A percentile compares a stretch with the other conserved stretches of the same genome.
Evolutionary conservation across 2,888 invertebrate species (phyloP).

Genomic region (Hyposoter dolosus): DNA sequence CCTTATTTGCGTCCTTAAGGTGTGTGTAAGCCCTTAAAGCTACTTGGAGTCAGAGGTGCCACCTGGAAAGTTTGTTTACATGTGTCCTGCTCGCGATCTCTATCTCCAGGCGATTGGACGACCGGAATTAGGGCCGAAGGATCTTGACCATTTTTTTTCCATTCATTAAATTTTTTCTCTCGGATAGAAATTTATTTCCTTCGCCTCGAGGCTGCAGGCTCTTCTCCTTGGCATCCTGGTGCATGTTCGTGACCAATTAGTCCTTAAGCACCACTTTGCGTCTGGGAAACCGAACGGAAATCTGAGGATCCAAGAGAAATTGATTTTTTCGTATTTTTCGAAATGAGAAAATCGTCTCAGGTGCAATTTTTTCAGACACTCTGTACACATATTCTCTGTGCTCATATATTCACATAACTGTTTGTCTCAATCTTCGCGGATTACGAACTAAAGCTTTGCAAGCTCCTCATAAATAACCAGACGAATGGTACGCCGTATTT

Average conservation of each 20-base stretch:
- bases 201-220: background rate
- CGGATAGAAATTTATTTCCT: background rate
- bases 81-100: background rate
- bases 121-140: background rate
- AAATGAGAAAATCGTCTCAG: background rate
- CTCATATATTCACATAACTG: background rate
- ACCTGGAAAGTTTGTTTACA: background rate
- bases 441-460: slow-evolving; percentile 27
- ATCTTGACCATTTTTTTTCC: background rate
- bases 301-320: background rate
- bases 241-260: background rate
- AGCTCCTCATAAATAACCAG: slow-evolving; percentile 26
- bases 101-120: background rate
- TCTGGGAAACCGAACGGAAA: background rate
- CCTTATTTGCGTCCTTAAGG: no score
- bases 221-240: background rate
- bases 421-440: slow-evolving; percentile 9
- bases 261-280: background rate
- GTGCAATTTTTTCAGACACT: background rate
- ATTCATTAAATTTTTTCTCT: background rate
- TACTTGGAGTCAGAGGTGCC: no score
- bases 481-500: slow-evolving; percentile 14
- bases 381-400: background rate
- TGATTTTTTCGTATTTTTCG: background rate
- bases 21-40: no score